Conservation (phyloP, 2,888 invertebrate species). For the Apeira syringaria region DNA sequence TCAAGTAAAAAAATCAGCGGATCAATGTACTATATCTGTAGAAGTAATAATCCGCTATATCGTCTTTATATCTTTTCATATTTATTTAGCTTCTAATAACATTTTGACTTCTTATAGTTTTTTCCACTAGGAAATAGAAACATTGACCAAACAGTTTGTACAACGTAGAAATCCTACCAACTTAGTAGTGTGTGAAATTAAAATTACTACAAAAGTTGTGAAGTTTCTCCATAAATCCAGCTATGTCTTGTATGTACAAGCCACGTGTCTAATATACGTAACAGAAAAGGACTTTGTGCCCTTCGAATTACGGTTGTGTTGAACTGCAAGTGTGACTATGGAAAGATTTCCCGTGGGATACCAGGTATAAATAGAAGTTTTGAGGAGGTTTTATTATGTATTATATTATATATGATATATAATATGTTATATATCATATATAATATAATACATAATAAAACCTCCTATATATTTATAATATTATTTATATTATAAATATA, state of each 20-base stretch:
- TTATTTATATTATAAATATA: too few relatives aligned
- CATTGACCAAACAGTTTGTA: slow-evolving; percentile 11
- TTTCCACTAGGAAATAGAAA: too few relatives aligned
- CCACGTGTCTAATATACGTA: slow-evolving; percentile 11
- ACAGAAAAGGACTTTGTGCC: slow-evolving; percentile 5
- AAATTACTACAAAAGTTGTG: slow-evolving; percentile 71
- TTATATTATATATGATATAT: too few relatives aligned
- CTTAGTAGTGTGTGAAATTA: slow-evolving; percentile 69
- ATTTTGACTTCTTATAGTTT: too few relatives aligned
- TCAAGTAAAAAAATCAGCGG: too few relatives aligned
- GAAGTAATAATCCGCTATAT: too few relatives aligned
- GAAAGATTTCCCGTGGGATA: neutral
- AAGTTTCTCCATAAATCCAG: slow-evolving; percentile 70
- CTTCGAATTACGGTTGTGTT: neutral
- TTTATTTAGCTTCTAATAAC: too few relatives aligned
- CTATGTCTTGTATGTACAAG: slow-evolving; percentile 37
- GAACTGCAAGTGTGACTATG: neutral
- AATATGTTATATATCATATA: too few relatives aligned
- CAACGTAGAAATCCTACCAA: slow-evolving; percentile 34
- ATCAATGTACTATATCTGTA: too few relatives aligned
- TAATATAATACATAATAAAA: neutral
- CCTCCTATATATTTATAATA: too few relatives aligned
- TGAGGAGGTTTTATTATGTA: neutral
- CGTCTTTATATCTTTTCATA: too few relatives aligned
- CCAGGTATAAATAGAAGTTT: neutral